A percentile compares a stretch with the other conserved stretches of the same genome.
phyloP scores from a whole-genome alignment of 2,797 vertebrate species.

The Poeciliopsis gracilis region DNA sequence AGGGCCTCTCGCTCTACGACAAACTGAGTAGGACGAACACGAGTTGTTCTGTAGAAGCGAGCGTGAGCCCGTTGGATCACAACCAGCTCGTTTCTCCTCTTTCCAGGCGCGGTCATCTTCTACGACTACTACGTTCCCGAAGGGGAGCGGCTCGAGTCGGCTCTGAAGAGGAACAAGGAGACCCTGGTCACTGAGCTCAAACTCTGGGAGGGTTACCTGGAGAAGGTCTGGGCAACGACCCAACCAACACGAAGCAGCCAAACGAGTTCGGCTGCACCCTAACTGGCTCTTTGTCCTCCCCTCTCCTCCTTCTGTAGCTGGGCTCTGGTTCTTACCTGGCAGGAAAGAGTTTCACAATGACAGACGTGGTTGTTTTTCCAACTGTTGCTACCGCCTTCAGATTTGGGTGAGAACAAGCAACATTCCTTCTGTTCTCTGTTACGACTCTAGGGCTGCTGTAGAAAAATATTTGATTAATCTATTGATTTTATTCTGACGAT shows the following conservation, averaged over 20 bases:
- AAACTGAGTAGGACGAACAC: conserved; percentile 71
- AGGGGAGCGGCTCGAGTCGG: conserved; percentile 72
- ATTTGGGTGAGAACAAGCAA: conserved; percentile 64
- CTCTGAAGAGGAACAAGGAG: conserved; percentile 70
- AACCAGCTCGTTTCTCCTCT: neutral
- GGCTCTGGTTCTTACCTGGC: conserved; percentile 53
- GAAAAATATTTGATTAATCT: too few relatives aligned
- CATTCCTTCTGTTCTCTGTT: neutral
- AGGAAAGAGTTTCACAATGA: conserved; percentile 72
- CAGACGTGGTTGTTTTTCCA: conserved; percentile 74
- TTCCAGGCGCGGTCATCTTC: conserved; percentile 57
- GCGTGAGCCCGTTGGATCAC: neutral
- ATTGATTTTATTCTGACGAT: too few relatives aligned
- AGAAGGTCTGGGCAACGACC: conserved; percentile 58
- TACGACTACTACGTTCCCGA: conserved; percentile 72
- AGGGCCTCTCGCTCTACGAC: conserved; percentile 68
- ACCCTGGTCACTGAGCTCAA: conserved; percentile 63
- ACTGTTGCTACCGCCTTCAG: conserved; percentile 67
- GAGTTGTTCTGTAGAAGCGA: neutral
- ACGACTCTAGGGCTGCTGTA: too few relatives aligned
- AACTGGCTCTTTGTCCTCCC: neutral
- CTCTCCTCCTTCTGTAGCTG: conserved; percentile 41
- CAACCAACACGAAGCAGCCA: neutral
- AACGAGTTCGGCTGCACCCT: neutral
- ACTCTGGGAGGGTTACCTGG: conserved; percentile 79